Evolutionary conservation across 2,113 vertebrate genomes (phyloP), one percentile per base, ranked within the genome.

Genomic region (Pogona vitticeps): DNA sequence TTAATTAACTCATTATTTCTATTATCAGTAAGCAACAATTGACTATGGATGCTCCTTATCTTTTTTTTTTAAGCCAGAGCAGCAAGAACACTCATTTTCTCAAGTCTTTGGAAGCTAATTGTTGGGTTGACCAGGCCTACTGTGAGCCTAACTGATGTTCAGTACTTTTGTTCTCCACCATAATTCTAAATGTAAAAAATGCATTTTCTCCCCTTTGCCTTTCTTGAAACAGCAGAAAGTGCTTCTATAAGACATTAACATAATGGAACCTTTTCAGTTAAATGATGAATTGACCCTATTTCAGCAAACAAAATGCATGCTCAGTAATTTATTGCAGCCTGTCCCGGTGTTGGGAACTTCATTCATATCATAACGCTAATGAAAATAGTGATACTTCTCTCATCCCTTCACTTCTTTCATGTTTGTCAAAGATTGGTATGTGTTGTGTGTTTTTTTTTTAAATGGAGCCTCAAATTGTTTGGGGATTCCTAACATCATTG

Each of bases 241-340:
- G 95, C 92, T 95, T 95, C 95, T 95, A 92, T 93, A 92, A 95
- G 92, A 92, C 93, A 97, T 97, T 97, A 97, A 95, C 97, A 96
- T 97, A 97, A 97, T 97, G 96, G 96, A 96, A 95, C 94, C 96
- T 96, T 96, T 96, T 96, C 95, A 95, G 91, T 95, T 94, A 96
- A 96, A 95, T 96, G 97, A 97, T 97, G 93, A 96, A 97, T 97
- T 92, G 96, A 95, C 90, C 89, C 90, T 92, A 93, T 96, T 96
- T 95, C 93, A 89, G 95, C 93, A 96, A 97, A 96, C 96, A 96
- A 96, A 96, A 95, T 77, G 75, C 91, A 95, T 86, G 77, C 92
- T 93, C 87, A 88, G 92, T 96, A 94, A 97, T 97, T 97, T 97
- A 97, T 96, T 92, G 95, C 93, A 68, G 83, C 75, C 91, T 83